Conservation (phyloP, 1,140 invertebrate genomes). For the Thalassaphorura encarpata region DNA sequence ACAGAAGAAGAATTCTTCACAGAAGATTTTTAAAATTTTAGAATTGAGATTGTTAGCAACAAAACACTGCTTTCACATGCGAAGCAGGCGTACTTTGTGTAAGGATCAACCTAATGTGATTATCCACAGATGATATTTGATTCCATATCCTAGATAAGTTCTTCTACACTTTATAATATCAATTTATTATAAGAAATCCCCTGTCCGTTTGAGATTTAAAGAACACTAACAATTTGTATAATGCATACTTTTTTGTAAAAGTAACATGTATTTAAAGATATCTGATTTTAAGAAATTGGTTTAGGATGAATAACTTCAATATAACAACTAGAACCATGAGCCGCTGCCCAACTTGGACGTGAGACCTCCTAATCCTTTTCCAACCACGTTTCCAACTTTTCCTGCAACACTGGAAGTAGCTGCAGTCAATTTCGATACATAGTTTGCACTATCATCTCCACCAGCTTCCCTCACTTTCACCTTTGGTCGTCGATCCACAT, state of each 20-base stretch:
- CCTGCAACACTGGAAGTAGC: constrained; percentile 64
- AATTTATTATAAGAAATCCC: background rate
- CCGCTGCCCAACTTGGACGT: constrained; percentile 66
- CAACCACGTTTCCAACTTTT: constrained; percentile 67
- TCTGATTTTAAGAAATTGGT: background rate
- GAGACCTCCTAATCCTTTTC: constrained; percentile 68
- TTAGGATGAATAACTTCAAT: background rate
- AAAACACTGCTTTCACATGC: no score
- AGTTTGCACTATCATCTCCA: constrained; percentile 51
- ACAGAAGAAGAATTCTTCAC: no score
- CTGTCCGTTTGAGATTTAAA: background rate
- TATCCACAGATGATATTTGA: no score
- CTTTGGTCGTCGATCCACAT: constrained; percentile 50
- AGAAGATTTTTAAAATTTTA: no score
- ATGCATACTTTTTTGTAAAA: background rate
- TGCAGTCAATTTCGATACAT: constrained; percentile 55
- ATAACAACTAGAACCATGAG: constrained; percentile 35
- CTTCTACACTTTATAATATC: background rate
- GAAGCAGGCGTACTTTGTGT: no score
- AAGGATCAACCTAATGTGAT: no score
- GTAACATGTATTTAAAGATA: background rate
- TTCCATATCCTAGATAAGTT: no score
- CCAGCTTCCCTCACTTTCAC: constrained; percentile 51
- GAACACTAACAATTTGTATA: background rate
- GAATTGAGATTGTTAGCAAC: no score